Evolutionary conservation across 2,888 invertebrate genomes (phyloP).

Genomic region (Heliconius ismenius): DNA sequence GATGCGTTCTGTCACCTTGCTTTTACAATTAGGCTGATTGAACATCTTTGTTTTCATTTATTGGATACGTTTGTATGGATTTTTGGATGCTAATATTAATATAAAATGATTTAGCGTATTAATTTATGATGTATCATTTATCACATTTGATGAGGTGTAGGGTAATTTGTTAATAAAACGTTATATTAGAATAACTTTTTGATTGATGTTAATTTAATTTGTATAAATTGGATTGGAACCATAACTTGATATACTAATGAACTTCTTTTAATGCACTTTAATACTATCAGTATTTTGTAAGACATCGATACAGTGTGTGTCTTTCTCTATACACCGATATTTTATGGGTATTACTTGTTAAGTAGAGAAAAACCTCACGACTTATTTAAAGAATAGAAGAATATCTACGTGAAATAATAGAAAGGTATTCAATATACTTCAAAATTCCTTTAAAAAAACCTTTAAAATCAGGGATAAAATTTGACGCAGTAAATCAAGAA

Average conservation of each 20-base stretch:
- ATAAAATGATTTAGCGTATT: not conserved
- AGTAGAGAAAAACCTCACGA: no score
- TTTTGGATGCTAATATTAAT: not conserved
- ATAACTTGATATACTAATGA: not conserved
- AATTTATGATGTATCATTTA: not conserved
- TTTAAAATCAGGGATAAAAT: no score
- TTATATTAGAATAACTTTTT: not conserved
- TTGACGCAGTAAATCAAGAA: not conserved
- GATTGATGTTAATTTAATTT: not conserved
- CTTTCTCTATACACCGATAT: no score
- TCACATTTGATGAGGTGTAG: not conserved
- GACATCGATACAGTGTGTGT: no score
- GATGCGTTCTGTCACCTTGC: conserved; percentile 72
- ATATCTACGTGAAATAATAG: no score
- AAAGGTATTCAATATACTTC: no score
- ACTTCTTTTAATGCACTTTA: not conserved
- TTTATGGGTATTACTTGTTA: no score
- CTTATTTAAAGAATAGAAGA: no score
- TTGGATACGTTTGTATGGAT: not conserved
- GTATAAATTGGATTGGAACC: not conserved
- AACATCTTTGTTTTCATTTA: conserved; percentile 40
- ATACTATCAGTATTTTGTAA: no score
- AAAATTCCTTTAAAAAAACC: no score
- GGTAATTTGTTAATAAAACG: not conserved
- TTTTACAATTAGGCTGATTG: conserved; percentile 61